Evolutionary conservation across 2,888 invertebrate genomes (phyloP), one percentile per base, ranked within the genome.

Genomic region (Mylabris sibirica): DNA sequence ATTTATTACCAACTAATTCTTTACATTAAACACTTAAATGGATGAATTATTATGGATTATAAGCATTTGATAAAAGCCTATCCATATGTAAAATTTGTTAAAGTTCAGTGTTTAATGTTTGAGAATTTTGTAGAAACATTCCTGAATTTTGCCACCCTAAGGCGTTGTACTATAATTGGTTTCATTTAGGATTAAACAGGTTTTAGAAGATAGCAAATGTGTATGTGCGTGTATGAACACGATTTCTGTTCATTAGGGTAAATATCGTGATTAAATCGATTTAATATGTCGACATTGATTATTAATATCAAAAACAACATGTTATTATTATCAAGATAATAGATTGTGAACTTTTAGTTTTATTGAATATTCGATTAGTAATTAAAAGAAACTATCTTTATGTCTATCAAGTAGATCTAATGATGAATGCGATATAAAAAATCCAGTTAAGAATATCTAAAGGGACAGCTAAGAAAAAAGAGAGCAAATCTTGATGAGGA

Each of bases 161-260:
- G 72, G 75, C 76, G 60, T 64, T 70, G 64, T 71, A 70, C 71
- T 74, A 24, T 80, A 79, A 80, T 80, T 80, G 79, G 80, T 79
- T 80, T 79, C 78, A 78, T 80, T 80, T 77, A 74, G 72, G 70
- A 74, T 76, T 76, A 75, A 80, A 77, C 81, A 81, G 80, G 79
- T 77, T 73, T 53, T 60, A 20, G 67, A 64, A 66, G 65, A 57
- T 66, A 66, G 63, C 67, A 69, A 69, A 65, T 67, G 66, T 61
- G 68, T 64, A 66, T 24, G 24, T 24, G 63, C 26, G 60, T 66
- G 38, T 22, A 35, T 61, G 22, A 14, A 38, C 61, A 38, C 61
- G 44, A 62, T 41, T 44, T n/a, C 26, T 14, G 14, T 57, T 26
- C 12, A 57, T 57, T n/a, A 24, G 24, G 57, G 2, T 57, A 57